Percentiles rank a stretch among this genome's conserved stretches.
Conservation (phyloP, 2,797 vertebrate species). For the Cryptoprocta ferox region DNA sequence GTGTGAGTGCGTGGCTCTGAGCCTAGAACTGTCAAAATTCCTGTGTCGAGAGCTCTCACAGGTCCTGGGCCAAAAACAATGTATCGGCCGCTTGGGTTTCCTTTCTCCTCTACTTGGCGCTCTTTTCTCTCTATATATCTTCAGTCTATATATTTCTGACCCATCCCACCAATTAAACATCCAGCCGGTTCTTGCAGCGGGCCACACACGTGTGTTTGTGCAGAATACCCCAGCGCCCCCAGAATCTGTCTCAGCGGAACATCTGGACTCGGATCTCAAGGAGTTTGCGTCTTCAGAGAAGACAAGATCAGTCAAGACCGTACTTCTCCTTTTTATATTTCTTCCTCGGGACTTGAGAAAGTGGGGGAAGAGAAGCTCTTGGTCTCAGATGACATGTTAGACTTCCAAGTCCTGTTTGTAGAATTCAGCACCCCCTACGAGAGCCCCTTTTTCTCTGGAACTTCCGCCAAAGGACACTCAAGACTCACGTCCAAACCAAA, state of each 20-base stretch:
- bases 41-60: neutral
- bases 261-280: neutral
- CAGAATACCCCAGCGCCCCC: neutral
- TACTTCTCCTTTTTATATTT: neutral
- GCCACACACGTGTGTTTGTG: neutral
- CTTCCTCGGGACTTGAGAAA: neutral
- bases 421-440: neutral
- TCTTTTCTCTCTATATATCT: neutral
- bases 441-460: neutral
- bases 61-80: neutral
- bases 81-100: neutral
- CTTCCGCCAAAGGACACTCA: neutral
- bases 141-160: neutral
- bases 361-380: neutral
- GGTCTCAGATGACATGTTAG: neutral
- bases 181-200: neutral
- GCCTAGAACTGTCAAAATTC: neutral
- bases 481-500: neutral
- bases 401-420: neutral
- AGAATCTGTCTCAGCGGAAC: neutral
- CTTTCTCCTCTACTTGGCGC: neutral
- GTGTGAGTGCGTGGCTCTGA: neutral
- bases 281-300: neutral
- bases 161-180: neutral
- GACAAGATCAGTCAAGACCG: neutral